phyloP scores from a whole-genome alignment of 2,888 invertebrate species.

The Matsumyia berberina region DNA sequence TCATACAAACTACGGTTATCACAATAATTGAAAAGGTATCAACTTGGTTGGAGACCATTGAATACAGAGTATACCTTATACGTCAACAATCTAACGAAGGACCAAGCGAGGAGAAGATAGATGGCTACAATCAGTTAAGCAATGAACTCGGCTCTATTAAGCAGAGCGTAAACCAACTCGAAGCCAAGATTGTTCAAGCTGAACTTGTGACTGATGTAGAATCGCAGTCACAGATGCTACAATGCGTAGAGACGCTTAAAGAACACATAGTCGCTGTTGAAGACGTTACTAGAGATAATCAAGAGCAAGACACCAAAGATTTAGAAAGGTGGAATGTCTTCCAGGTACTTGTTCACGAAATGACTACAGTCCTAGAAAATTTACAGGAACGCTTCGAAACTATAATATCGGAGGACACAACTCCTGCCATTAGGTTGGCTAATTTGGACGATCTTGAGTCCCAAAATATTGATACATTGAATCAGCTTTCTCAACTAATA shows the following conservation, averaged over 20 bases:
- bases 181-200: conserved; percentile 85
- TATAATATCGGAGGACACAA: conserved; percentile 85
- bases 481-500: conserved; percentile 87
- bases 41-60: conserved; percentile 93
- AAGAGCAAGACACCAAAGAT: conserved; percentile 86
- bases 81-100: conserved; percentile 86
- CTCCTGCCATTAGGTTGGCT: conserved; percentile 88
- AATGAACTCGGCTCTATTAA: conserved; percentile 89
- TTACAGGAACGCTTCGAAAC: conserved; percentile 81
- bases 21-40: conserved; percentile 92
- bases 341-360: conserved; percentile 87
- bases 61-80: conserved; percentile 89
- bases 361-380: conserved; percentile 79
- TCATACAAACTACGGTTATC: conserved; percentile 89
- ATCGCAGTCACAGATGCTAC: conserved; percentile 85
- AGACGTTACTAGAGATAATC: conserved; percentile 87
- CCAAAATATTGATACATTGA: conserved; percentile 87
- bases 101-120: conserved; percentile 87
- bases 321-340: conserved; percentile 90
- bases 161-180: conserved; percentile 88
- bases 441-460: conserved; percentile 89
- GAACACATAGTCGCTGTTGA: conserved; percentile 90
- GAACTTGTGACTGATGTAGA: conserved; percentile 83
- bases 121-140: conserved; percentile 87
- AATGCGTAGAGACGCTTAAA: conserved; percentile 86